Evolutionary conservation across 2,888 invertebrate genomes (phyloP).

Genomic region (Lepidochitona cinerea): DNA sequence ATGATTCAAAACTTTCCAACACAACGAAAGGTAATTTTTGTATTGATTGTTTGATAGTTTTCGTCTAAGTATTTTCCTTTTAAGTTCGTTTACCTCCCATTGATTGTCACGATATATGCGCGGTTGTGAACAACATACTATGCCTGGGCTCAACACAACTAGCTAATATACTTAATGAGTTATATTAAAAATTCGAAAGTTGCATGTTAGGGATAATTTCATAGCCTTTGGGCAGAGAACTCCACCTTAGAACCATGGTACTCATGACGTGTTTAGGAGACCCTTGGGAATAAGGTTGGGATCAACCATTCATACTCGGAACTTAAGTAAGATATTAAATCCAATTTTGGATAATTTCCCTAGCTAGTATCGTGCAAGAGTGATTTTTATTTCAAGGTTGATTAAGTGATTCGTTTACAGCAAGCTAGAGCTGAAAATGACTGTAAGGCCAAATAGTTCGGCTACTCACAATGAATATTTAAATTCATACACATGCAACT

Average conservation of each 20-base stretch:
- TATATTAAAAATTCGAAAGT: neutral
- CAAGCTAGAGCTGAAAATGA: neutral
- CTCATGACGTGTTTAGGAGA: too few relatives aligned
- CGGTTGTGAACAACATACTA: too few relatives aligned
- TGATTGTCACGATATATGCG: too few relatives aligned
- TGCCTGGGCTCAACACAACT: neutral
- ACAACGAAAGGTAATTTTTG: too few relatives aligned
- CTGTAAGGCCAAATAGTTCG: neutral
- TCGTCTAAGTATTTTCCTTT: too few relatives aligned
- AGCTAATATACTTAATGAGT: neutral
- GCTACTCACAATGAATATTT: neutral
- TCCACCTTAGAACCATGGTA: neutral
- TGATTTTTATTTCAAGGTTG: neutral
- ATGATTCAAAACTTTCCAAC: too few relatives aligned
- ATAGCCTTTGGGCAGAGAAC: neutral
- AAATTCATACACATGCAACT: neutral
- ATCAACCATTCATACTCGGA: too few relatives aligned
- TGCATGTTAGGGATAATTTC: neutral
- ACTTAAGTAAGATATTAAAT: neutral
- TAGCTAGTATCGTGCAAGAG: neutral
- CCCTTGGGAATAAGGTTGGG: too few relatives aligned
- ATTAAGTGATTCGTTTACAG: neutral
- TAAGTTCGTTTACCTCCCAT: too few relatives aligned
- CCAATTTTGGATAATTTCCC: neutral
- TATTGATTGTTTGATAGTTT: too few relatives aligned